Conservation (phyloP, 2,113 vertebrate species). For the Oxyruncus cristatus region DNA sequence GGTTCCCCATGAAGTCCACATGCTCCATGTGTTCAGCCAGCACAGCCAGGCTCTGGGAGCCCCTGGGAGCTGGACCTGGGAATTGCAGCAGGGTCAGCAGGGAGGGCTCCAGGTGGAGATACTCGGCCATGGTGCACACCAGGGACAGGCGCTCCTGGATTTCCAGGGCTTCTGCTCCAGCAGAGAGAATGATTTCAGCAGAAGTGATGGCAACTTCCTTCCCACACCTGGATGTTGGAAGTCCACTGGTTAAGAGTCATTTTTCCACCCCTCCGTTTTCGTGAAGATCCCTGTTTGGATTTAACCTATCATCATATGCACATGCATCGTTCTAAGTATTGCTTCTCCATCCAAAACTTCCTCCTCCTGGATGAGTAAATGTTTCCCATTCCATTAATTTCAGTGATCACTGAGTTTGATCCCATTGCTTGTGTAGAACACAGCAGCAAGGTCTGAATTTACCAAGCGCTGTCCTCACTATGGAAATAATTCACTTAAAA, state of each 20-base stretch:
- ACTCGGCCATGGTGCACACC: not conserved
- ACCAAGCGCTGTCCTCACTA: not conserved
- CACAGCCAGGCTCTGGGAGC: not conserved
- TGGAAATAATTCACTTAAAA: not conserved
- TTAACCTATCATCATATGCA: not conserved
- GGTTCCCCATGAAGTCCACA: rapidly evolving
- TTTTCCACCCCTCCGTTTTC: not conserved
- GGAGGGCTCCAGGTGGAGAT: slow-evolving; percentile 19
- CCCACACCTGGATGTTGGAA: slow-evolving; percentile 27
- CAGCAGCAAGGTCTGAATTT: not conserved
- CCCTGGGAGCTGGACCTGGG: not conserved
- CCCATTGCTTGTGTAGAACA: not conserved
- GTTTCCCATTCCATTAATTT: not conserved
- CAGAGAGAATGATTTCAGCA: slow-evolving; percentile 32
- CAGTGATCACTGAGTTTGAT: not conserved
- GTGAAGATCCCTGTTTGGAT: not conserved
- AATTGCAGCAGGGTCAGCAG: slow-evolving; percentile 12
- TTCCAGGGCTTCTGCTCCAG: not conserved
- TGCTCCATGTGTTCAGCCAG: not conserved
- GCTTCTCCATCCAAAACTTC: not conserved
- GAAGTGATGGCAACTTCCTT: not conserved
- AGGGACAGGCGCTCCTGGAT: not conserved
- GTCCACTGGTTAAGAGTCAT: not conserved
- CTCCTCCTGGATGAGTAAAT: not conserved
- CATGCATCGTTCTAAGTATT: not conserved